phyloP scores from a whole-genome alignment of 2,797 vertebrate species.

The Spondyliosoma cantharus region DNA sequence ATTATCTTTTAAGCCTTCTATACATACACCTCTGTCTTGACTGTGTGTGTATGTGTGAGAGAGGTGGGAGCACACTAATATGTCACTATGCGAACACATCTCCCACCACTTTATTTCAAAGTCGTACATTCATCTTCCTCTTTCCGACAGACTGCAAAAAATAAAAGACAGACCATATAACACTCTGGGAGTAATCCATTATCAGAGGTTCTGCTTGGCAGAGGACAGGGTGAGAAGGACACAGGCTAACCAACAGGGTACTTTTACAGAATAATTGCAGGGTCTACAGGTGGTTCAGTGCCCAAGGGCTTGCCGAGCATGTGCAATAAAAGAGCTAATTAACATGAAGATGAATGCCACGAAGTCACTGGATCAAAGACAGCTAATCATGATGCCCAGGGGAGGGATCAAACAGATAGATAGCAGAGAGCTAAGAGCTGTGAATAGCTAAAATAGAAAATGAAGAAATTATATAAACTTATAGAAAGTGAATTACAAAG shows the following conservation, averaged over 20 bases:
- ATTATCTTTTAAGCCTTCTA: conserved; percentile 41
- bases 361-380: conserved; percentile 70
- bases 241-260: conserved; percentile 62
- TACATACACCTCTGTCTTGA: conserved; percentile 44
- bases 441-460: conserved; percentile 52
- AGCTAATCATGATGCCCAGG: conserved; percentile 62
- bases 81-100: conserved; percentile 33
- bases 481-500: conserved; percentile 34
- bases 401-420: conserved; percentile 59
- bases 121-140: background rate
- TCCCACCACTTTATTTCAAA: conserved; percentile 25
- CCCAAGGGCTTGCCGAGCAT: conserved; percentile 61
- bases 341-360: conserved; percentile 75
- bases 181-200: conserved; percentile 35
- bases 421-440: conserved; percentile 41
- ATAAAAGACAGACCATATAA: conserved; percentile 22
- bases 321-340: conserved; percentile 74
- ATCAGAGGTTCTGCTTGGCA: conserved; percentile 51
- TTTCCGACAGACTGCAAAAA: background rate
- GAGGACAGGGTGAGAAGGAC: conserved; percentile 57
- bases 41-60: conserved; percentile 11
- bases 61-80: conserved; percentile 25
- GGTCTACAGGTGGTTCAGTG: conserved; percentile 75
- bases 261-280: conserved; percentile 68
- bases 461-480: conserved; percentile 29